Conservation (phyloP, 1,140 invertebrate genomes). For the Callitettix versicolor region DNA sequence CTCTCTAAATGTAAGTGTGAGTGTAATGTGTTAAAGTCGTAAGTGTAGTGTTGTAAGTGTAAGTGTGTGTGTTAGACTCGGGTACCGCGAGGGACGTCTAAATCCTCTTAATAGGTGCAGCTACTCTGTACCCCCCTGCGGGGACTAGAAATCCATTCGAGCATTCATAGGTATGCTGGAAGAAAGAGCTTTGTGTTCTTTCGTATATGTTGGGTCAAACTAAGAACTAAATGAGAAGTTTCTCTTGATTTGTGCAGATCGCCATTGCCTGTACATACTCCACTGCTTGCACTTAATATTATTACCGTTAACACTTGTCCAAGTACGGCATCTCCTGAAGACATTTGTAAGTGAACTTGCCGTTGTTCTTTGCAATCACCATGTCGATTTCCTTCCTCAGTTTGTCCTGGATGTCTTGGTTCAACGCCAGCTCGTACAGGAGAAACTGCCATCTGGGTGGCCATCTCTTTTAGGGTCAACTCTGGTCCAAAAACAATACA, state of each 20-base stretch:
- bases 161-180: no score
- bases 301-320: slow-evolving; percentile 28
- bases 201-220: no score
- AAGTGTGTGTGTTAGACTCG: no score
- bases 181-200: no score
- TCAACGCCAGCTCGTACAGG: slow-evolving; percentile 44
- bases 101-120: no score
- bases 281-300: not conserved
- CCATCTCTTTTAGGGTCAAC: slow-evolving; percentile 18
- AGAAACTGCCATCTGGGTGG: slow-evolving; percentile 48
- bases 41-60: no score
- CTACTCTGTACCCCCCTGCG: no score
- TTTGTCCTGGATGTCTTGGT: slow-evolving; percentile 45
- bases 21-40: no score
- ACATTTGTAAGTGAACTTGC: slow-evolving; percentile 39
- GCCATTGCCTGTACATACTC: not conserved
- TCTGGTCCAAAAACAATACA: not conserved
- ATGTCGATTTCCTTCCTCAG: slow-evolving; percentile 43
- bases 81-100: no score
- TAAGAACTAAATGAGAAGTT: no score
- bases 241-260: not conserved
- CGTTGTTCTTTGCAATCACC: slow-evolving; percentile 33
- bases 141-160: no score
- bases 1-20: no score
- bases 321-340: slow-evolving; percentile 43